Evolutionary conservation across 1,140 invertebrate genomes (phyloP).

Genomic region (Drosophila subobscura): DNA sequence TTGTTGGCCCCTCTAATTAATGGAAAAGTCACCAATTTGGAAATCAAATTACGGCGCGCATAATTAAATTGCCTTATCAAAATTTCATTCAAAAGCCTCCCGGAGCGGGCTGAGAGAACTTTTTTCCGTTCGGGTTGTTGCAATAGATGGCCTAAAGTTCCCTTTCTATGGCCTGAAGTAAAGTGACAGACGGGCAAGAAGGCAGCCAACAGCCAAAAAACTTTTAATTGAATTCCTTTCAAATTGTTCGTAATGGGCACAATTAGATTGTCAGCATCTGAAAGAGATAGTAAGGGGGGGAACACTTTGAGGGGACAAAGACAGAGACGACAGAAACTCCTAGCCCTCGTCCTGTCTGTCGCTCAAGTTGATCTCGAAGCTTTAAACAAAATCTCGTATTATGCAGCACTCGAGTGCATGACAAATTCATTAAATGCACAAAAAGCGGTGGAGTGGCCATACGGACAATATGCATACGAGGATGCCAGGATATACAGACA

Average conservation of each 20-base stretch:
- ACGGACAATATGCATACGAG: constrained; percentile 10
- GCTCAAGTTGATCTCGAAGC: constrained; percentile 29
- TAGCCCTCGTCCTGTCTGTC: background rate
- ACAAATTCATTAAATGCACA: constrained; percentile 77
- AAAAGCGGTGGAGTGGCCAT: constrained; percentile 63
- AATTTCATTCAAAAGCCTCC: constrained; percentile 69
- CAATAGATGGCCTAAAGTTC: constrained; percentile 45
- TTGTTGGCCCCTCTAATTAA: constrained; percentile 67
- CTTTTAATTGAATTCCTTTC: constrained; percentile 80
- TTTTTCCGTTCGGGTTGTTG: constrained; percentile 12
- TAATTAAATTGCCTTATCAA: constrained; percentile 81
- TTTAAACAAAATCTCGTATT: constrained; percentile 57
- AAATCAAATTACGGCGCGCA: constrained; percentile 72
- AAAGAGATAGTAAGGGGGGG: constrained; percentile 4
- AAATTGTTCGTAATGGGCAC: constrained; percentile 70
- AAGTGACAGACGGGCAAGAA: constrained; percentile 29
- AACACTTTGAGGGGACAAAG: constrained; percentile 8
- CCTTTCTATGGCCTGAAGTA: background rate
- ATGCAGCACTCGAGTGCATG: constrained; percentile 63
- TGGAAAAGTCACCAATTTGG: constrained; percentile 67
- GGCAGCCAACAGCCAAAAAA: constrained; percentile 55
- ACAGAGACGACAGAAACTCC: background rate
- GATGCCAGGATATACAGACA: too few species aligned
- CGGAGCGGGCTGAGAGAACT: constrained; percentile 16
- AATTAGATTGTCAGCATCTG: constrained; percentile 75